phyloP scores from a whole-genome alignment of 92 coral and sea anemone genomes.

The Palythoa heliodiscus region DNA sequence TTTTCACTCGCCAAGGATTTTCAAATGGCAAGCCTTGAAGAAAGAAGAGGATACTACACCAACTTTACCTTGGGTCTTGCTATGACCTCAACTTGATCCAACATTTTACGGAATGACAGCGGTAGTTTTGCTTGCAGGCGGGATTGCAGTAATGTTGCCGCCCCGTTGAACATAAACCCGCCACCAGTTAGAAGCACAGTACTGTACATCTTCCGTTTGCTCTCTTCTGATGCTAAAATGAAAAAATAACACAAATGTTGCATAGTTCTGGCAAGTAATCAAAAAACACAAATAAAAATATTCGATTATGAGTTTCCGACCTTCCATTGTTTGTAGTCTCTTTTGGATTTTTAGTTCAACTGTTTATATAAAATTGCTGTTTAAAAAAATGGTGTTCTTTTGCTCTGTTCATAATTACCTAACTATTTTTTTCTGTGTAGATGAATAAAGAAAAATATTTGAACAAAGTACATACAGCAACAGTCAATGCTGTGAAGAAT shows the following conservation, averaged over 20 bases:
- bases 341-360: no score
- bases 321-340: no score
- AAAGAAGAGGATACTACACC: neutral
- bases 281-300: no score
- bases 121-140: slow-evolving; percentile 93
- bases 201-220: slow-evolving; percentile 91
- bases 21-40: neutral
- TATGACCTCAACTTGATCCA: slow-evolving; percentile 93
- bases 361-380: no score
- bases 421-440: neutral
- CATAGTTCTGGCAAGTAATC: neutral
- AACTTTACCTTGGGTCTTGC: slow-evolving; percentile 87
- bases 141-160: slow-evolving; percentile 77
- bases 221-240: slow-evolving; percentile 84
- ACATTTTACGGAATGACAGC: slow-evolving; percentile 75
- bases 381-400: no score
- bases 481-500: slow-evolving; percentile 85
- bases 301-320: no score
- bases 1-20: neutral
- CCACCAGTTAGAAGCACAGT: slow-evolving; percentile 91
- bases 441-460: neutral
- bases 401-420: no score
- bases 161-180: slow-evolving; percentile 93
- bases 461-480: slow-evolving; percentile 71
- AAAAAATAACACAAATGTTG: neutral